Evolutionary conservation across 2,113 vertebrate species (phyloP).

Genomic region (Tympanuchus pallidicinctus): DNA sequence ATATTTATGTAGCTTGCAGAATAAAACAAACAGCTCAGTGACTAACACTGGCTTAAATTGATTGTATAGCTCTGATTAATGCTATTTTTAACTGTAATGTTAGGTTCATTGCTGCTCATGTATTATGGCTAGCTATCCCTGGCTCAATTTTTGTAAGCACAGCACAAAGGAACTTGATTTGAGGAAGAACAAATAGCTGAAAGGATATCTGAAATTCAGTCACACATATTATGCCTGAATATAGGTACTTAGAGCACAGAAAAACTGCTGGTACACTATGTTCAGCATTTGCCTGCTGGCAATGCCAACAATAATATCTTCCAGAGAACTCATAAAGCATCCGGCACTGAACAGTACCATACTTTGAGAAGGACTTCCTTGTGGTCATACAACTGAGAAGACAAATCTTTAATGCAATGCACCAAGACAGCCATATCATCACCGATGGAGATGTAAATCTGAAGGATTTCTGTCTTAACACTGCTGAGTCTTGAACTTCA

Average conservation of each 20-base stretch:
- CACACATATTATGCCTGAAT: conserved; percentile 25
- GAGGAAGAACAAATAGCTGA: conserved; percentile 61
- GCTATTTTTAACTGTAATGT: conserved; percentile 69
- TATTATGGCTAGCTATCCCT: conserved; percentile 64
- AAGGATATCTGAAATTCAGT: conserved; percentile 57
- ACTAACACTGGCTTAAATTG: conserved; percentile 57
- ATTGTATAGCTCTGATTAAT: conserved; percentile 65
- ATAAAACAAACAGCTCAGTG: conserved; percentile 45
- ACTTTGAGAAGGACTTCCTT: conserved; percentile 1
- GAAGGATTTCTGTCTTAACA: conserved; percentile 7
- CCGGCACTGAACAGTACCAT: neutral
- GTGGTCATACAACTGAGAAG: neutral
- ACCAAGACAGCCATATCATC: neutral
- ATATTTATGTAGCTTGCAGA: conserved; percentile 30
- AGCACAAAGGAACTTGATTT: conserved; percentile 68
- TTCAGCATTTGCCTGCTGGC: neutral
- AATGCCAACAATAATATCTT: neutral
- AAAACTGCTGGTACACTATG: neutral
- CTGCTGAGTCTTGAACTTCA: neutral
- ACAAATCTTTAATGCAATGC: conserved; percentile 25
- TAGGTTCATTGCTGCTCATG: conserved; percentile 61
- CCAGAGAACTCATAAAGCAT: neutral
- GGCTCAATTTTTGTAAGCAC: conserved; percentile 67
- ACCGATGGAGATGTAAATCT: conserved; percentile 31
- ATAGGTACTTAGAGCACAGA: conserved; percentile 8